These are phyloP conservation scores for Sycophaga agraensis DNA, from an alignment of 1,140 invertebrate species.

Conservation along the genomic window DNA sequence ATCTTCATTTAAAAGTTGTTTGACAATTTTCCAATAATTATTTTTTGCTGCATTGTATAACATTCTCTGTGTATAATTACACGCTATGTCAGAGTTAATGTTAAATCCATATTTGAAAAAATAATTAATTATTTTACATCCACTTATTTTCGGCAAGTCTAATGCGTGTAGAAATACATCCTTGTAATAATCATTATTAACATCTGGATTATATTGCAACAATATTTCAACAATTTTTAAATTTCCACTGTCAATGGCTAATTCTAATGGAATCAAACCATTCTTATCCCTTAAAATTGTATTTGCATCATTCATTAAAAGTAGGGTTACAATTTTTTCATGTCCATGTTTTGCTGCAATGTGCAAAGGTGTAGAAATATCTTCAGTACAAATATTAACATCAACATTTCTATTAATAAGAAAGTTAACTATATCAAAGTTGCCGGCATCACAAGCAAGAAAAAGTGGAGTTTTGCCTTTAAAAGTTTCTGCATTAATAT, in stretches of 20 bases:
- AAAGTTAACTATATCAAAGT: background rate
- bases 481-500: slow-evolving; percentile 21
- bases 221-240: slow-evolving; percentile 5
- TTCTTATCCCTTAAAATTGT: background rate
- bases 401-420: background rate
- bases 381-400: slow-evolving; percentile 8
- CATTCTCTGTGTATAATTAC: no score
- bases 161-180: background rate
- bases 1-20: background rate
- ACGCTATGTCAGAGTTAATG: no score
- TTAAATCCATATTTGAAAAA: slow-evolving; percentile 8
- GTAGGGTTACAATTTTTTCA: slow-evolving; percentile 3
- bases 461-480: slow-evolving; percentile 4
- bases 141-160: background rate
- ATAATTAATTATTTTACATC: background rate
- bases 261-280: background rate
- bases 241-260: background rate
- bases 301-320: slow-evolving; percentile 3
- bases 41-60: background rate
- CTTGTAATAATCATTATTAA: slow-evolving; percentile 2
- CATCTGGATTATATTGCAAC: slow-evolving; percentile 16
- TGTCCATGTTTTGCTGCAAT: slow-evolving; percentile 3
- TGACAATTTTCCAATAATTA: background rate
- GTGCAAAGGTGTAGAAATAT: slow-evolving; percentile 1
- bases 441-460: background rate